phyloP scores from a whole-genome alignment of 1,140 invertebrate genomes.

The Drosophila equinoxialis region DNA sequence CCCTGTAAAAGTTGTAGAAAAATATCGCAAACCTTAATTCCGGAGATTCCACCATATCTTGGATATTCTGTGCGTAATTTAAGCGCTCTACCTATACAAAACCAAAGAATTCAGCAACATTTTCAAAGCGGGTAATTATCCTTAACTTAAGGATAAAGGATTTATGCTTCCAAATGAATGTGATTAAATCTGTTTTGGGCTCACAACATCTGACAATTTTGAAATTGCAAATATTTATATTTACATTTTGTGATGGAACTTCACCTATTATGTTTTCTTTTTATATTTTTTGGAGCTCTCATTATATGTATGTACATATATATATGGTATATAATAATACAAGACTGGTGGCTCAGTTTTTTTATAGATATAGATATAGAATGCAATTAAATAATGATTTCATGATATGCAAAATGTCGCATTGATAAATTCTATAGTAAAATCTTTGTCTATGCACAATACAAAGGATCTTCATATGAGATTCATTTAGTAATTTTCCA shows the following conservation, averaged over 20 bases:
- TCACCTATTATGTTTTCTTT: too few relatives aligned
- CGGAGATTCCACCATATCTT: slow-evolving; percentile 79
- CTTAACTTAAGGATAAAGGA: slow-evolving; percentile 5
- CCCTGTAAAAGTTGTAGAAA: slow-evolving; percentile 78
- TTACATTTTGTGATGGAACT: background rate
- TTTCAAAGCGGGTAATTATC: slow-evolving; percentile 71
- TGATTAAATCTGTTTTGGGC: slow-evolving; percentile 3
- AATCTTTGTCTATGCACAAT: too few relatives aligned
- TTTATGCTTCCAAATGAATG: background rate
- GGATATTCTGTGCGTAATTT: slow-evolving; percentile 78
- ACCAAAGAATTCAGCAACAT: slow-evolving; percentile 56
- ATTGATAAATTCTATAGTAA: too few relatives aligned
- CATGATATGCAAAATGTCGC: too few relatives aligned
- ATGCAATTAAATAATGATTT: too few relatives aligned
- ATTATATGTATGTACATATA: too few relatives aligned
- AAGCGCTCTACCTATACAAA: slow-evolving; percentile 54
- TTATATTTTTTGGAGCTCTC: too few relatives aligned
- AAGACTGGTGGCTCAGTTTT: too few relatives aligned
- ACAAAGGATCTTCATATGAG: too few relatives aligned
- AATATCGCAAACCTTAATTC: slow-evolving; percentile 66
- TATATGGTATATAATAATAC: too few relatives aligned
- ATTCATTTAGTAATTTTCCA: too few relatives aligned
- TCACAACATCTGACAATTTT: background rate
- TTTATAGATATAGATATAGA: too few relatives aligned
- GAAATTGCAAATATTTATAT: background rate